Conservation (phyloP, 2,113 vertebrate genomes). For the Ameiurus melas region DNA sequence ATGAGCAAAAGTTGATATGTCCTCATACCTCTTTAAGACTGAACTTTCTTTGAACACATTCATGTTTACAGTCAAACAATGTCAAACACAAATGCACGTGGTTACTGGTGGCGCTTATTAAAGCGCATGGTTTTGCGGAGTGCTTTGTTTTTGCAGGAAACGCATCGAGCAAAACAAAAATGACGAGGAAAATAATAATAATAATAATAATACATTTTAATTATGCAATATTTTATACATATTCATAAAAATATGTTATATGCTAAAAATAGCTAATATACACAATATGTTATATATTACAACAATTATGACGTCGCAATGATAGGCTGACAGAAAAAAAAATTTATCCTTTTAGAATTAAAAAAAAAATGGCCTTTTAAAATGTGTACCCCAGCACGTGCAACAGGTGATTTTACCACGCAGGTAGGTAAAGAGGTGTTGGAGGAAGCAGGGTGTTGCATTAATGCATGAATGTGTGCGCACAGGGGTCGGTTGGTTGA, state of each 20-base stretch:
- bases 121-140: not conserved
- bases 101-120: constrained; percentile 41
- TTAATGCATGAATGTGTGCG: too few species aligned
- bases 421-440: not conserved
- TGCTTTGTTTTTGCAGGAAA: not conserved
- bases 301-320: not conserved
- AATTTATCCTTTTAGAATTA: too few species aligned
- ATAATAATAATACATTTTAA: not conserved
- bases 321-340: not conserved
- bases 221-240: not conserved
- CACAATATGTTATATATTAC: not conserved
- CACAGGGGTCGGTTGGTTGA: not conserved
- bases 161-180: too few species aligned
- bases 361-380: too few species aligned
- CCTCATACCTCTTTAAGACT: constrained; percentile 66
- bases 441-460: not conserved
- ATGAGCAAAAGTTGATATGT: constrained; percentile 59
- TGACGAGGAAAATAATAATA: not conserved
- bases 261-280: not conserved
- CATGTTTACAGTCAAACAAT: constrained; percentile 59
- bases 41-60: constrained; percentile 62
- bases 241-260: not conserved
- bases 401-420: not conserved
- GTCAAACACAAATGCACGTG: constrained; percentile 54
- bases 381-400: not conserved